Evolutionary conservation across 2,888 invertebrate species (phyloP), one percentile per base, ranked within the genome.

Genomic region (Drosophila pullipes): DNA sequence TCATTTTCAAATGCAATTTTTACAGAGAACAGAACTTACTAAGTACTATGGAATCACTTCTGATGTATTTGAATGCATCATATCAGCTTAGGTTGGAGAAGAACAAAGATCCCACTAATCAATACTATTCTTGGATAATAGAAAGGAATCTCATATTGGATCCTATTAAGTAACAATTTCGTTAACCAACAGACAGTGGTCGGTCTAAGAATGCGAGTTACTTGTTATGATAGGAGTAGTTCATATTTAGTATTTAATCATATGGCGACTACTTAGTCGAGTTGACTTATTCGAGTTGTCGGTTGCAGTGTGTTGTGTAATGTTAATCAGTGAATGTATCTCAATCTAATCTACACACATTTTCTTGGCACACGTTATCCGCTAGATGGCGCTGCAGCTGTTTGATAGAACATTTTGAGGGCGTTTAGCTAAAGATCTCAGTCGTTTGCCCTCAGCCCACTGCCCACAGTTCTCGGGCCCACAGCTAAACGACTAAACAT

Each of bases 401-500:
- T 11, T 28, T 35, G 30, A 39, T 37, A 31, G 25, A 37, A n/a
- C 28, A 11, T 33, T 39, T 39, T 28, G 3, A 37, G 52, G 69
- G 57, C 69, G 59, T 62, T 59, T 41, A 49, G 16, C 41, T 44
- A 11, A 28, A 53, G 30, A 44, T 28, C 30, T 55, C 10, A 33
- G 28, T n/a, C 28, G 10, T 49, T 28, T 16, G 49, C 16, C 49
- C 2, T 10, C 16, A 28, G 22, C 7, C 13, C 13, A 7, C 49
- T 16, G 49, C 18, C 28, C 16, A 35, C 54, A 35, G 35, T 11
- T 25, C n/a, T 18, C 31, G 33, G 83, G 77, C 80, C 80, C 78
- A 54, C 47, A 74, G 85, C 88, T 73, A 85, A 88, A 87, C 90
- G 79, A 90, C 85, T 67, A 80, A 90, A 87, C 90, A 87, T 87